Conservation (phyloP, 2,888 invertebrate species). For the Theodoxus fluviatilis region DNA sequence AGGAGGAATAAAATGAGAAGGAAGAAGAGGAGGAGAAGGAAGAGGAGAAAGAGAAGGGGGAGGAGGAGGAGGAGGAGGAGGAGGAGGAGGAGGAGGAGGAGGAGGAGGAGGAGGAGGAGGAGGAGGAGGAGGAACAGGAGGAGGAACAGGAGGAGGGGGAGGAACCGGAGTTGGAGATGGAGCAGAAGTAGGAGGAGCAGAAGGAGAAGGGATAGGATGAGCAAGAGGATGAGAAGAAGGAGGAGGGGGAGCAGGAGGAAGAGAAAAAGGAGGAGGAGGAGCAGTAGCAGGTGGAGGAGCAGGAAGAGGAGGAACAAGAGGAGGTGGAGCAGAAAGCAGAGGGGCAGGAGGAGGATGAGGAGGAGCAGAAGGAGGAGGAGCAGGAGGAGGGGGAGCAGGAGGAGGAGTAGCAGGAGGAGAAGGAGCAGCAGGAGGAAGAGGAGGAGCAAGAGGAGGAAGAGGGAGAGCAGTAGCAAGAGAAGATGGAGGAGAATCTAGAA, state of each 20-base stretch:
- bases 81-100: neutral
- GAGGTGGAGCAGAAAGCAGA: too few relatives aligned
- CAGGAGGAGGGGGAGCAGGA: too few relatives aligned
- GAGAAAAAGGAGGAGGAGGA: neutral
- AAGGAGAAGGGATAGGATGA: neutral
- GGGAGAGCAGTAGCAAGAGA: too few relatives aligned
- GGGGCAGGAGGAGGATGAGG: too few relatives aligned
- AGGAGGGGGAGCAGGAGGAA: neutral
- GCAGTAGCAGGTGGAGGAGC: too few relatives aligned
- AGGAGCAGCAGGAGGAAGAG: too few relatives aligned
- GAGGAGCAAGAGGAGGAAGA: too few relatives aligned
- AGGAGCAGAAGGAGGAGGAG: too few relatives aligned
- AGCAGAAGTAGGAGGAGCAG: neutral
- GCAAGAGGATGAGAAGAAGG: neutral
- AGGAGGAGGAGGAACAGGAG: neutral
- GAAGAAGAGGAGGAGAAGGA: neutral
- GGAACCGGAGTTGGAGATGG: neutral
- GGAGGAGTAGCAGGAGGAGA: too few relatives aligned
- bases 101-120: neutral
- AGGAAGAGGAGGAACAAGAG: too few relatives aligned
- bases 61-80: neutral
- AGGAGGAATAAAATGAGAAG: conserved; percentile 17
- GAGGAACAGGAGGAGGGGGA: neutral
- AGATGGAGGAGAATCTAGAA: too few relatives aligned
- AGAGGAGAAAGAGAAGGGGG: neutral